Base-by-base conservation (phyloP, 2,113 vertebrate genomes). In the Triplophysa rosa region DNA sequence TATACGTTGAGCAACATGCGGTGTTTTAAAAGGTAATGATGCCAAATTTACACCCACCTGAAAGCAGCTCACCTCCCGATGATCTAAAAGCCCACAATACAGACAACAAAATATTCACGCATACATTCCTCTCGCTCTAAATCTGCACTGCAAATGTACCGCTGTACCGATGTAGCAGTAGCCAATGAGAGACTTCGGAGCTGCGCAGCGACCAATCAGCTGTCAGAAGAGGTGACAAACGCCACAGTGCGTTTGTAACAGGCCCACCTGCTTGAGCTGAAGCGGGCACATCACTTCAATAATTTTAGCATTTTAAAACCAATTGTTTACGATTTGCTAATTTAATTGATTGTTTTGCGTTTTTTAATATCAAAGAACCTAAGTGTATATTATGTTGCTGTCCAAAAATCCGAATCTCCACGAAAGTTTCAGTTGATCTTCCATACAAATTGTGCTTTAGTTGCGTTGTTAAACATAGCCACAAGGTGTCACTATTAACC, bases 401-500 rank as follows among this genome's bases (percentile, higher is more conserved):
- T 29, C 26, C 26, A 29, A 37, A 37, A 54, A 56, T n/a, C 52
- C 3, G 29, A 23, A 40, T 58, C 6, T 58, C 29, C 5, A 42
- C 17, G 26, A 1, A 71, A 56, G 0, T 58, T 4, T 14, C 0
- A 58, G n/a, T 56, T 9, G 0, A 70, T 5, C 17, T 6, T 21
- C 1, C 11, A 58, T 21, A n/a, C 8, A 54, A 19, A 17, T 19
- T 17, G 5, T 69, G 45, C 29, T 42, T 42, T 33, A 59, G 70
- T 72, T 72, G 54, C 52, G 19, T 16, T 72, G n/a, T 33, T 42
- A 17, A 42, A 75, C 17, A 26, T 33, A 11, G 63, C 33, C 81
- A 29, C 64, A 24, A 83, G 81, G 56, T 74, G 77, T 65, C 81
- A 45, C 69, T 33, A 29, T 79, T 40, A 40, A 23, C 54, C 70